Evolutionary conservation across 2,888 invertebrate species (phyloP).

Genomic region (Drosophila borealis): DNA sequence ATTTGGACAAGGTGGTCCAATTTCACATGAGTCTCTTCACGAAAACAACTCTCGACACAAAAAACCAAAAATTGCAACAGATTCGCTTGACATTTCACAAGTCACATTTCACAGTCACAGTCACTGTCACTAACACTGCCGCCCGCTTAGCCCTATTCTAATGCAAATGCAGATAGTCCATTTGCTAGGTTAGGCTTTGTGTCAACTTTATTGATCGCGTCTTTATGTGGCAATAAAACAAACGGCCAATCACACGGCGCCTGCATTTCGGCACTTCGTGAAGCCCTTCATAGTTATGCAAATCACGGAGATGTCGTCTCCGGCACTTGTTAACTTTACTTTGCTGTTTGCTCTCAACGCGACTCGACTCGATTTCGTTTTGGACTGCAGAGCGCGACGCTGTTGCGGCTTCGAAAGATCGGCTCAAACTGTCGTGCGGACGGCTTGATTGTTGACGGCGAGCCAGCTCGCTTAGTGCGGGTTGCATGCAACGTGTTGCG

Average conservation of each 20-base stretch:
- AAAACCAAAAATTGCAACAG: constrained; percentile 51
- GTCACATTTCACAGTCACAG: constrained; percentile 22
- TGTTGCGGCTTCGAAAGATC: constrained; percentile 59
- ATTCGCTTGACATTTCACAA: constrained; percentile 45
- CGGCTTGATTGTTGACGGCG: constrained; percentile 10
- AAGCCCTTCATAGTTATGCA: constrained; percentile 37
- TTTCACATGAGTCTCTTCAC: constrained; percentile 1
- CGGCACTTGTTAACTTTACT: constrained; percentile 2
- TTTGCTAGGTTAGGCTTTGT: constrained; percentile 43
- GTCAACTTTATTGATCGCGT: constrained; percentile 18
- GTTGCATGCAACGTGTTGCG: constrained; percentile 38
- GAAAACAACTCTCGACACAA: constrained; percentile 5
- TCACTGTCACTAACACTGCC: constrained; percentile 3
- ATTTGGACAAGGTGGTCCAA: constrained; percentile 2
- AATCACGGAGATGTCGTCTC: constrained; percentile 4
- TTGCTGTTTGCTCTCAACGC: neutral
- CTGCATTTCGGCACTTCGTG: constrained; percentile 15
- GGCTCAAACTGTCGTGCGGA: constrained; percentile 65
- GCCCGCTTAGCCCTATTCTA: constrained; percentile 31
- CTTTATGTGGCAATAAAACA: constrained; percentile 15
- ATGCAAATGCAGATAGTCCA: constrained; percentile 50
- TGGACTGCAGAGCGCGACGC: constrained; percentile 19
- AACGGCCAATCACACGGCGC: constrained; percentile 16
- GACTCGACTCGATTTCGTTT: constrained; percentile 2
- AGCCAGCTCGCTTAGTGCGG: constrained; percentile 14